phyloP scores from a whole-genome alignment of 1,140 invertebrate genomes.

The Bombus sylvicola region DNA sequence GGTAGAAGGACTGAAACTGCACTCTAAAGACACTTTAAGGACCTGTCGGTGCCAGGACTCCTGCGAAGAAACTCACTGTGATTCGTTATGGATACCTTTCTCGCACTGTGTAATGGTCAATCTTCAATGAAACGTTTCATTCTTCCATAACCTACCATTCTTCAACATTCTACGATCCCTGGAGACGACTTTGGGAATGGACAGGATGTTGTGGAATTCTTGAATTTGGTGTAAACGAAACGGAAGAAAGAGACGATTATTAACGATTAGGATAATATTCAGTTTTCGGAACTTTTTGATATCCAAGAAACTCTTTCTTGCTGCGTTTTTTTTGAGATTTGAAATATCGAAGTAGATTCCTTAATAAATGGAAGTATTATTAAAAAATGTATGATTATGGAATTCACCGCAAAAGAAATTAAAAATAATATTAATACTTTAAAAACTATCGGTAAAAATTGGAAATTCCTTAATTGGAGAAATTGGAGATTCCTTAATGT shows the following conservation, averaged over 20 bases:
- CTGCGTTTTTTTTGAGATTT: no score
- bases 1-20: conserved; percentile 8
- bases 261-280: no score
- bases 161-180: background rate
- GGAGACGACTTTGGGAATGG: background rate
- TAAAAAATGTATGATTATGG: no score
- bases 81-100: conserved; percentile 50
- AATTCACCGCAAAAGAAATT: no score
- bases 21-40: conserved; percentile 49
- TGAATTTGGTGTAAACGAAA: no score
- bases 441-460: background rate
- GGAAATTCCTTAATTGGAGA: background rate
- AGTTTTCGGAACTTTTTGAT: no score
- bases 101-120: background rate
- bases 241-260: no score
- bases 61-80: conserved; percentile 35
- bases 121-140: conserved; percentile 43
- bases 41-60: background rate
- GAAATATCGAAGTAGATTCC: no score
- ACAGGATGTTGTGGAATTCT: background rate
- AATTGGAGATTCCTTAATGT: background rate
- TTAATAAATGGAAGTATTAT: no score
- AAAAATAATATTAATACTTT: no score
- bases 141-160: conserved; percentile 7
- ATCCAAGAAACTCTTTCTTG: no score